A percentile compares a stretch with the other conserved stretches of the same genome.
phyloP scores from a whole-genome alignment of 2,113 vertebrate species.

The Electrona antarctica region DNA sequence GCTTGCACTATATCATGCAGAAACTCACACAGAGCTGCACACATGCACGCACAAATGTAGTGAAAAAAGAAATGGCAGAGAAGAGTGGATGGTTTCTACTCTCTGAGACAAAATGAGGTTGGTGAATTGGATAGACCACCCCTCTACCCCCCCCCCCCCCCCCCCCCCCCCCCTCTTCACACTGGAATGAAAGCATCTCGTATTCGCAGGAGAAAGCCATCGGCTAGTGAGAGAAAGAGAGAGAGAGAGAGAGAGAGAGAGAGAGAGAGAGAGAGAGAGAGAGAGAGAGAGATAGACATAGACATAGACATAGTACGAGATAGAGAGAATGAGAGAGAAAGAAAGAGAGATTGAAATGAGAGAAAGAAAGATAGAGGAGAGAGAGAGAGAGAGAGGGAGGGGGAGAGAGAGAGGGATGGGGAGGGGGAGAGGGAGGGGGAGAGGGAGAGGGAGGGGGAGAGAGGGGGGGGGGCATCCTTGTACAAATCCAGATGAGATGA shows the following conservation, averaged over 20 bases:
- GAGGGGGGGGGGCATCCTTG: neutral
- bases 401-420: neutral
- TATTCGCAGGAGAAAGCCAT: slow-evolving; percentile 49
- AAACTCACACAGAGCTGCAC: neutral
- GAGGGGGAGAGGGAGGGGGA: neutral
- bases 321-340: no score
- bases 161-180: no score
- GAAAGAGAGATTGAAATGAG: neutral
- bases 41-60: neutral
- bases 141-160: slow-evolving; percentile 23
- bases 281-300: no score
- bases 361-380: no score
- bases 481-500: slow-evolving; percentile 33
- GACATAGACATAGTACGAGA: no score
- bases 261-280: slow-evolving; percentile 1
- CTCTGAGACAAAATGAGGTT: slow-evolving; percentile 65
- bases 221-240: slow-evolving; percentile 3
- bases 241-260: neutral
- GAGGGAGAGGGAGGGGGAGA: neutral
- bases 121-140: slow-evolving; percentile 61
- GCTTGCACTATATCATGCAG: no score
- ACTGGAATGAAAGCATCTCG: slow-evolving; percentile 53
- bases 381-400: no score
- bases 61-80: slow-evolving; percentile 26
- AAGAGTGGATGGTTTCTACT: slow-evolving; percentile 52